Base-by-base conservation (phyloP, 2,888 invertebrate genomes). In the Orchesellides sinensis region DNA sequence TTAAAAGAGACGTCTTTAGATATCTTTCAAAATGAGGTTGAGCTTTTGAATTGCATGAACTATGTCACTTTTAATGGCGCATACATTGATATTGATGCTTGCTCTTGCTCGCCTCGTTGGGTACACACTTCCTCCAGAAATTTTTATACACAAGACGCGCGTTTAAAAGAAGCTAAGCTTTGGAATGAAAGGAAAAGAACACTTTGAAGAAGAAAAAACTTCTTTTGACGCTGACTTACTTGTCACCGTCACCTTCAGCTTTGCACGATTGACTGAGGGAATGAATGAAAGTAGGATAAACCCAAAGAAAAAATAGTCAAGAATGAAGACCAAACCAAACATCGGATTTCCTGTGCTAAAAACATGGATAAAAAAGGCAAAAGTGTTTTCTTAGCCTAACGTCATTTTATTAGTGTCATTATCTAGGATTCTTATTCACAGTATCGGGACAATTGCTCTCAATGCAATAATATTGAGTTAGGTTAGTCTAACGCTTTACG, bases 41-140 rank as follows among this genome's bases (percentile, higher is more conserved):
- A n/a, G 40, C 40, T 59, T 59, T 59, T 59, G 59, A 59, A 59
- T 29, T 59, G 29, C 59, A 59, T 17, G 32, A 59, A 59, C n/a
- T 59, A 59, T 56, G 27, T 40, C 14, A 29, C 59, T 29, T 32
- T 59, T 59, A 59, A 59, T 59, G 59, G 59, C 59, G 59, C 59
- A 29, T 17, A 59, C 59, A 59, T 54, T 59, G 32, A 59, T 59
- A 59, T 29, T 54, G 54, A 54, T 54, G 54, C 54, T 21, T 49
- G 49, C 17, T 49, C 17, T 17, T 2, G 2, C 2, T 19, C 17
- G 8, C 6, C 35, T 35, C 35, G 35, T 35, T 8, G 5, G 35
- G 6, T 35, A 5, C 35, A 35, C 5, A 12, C 12, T 35, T 35
- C 35, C n/a, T n/a, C n/a, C n/a, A n/a, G n/a, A n/a, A n/a, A n/a